Evolutionary conservation across 2,888 invertebrate species (phyloP), one percentile per base, ranked within the genome.

Genomic region (Drosophila conformis): DNA sequence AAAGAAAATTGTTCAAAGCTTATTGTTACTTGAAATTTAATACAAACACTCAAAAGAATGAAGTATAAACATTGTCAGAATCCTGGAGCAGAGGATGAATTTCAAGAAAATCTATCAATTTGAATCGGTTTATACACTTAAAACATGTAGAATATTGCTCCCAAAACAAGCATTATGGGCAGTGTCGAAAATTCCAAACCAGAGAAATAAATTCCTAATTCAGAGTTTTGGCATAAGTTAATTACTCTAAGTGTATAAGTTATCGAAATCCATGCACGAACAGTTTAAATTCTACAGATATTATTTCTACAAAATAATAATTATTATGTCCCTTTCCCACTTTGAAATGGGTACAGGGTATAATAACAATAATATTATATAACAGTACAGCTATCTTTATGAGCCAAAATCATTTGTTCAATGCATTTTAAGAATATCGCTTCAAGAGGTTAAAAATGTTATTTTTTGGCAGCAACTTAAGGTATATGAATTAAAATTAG

Each of bases 1-100:
- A 49, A 38, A 7, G 10, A 58, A 48, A 54, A 46, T 54, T 49
- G 72, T 68, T 69, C 75, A 70, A 74, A 66, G 74, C 71, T 60
- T 58, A 46, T 15, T 36, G 73, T 72, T 63, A 54, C 25, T 53
- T 56, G 1, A 31, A 66, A 51, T 64, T 68, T 15, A 13, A 46
- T 36, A 13, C 7, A 38, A 42, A 31, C n/a, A 29, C 10, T 11
- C 10, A 21, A 25, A 27, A 33, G 31, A 49, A 33, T 52, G 2
- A n/a, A 10, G 4, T 4, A n/a, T n/a, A 40, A 40, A 40, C 1
- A n/a, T 40, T 40, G 40, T 21, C 11, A 2, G 11, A 21, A 42
- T 15, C 7, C 4, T 15, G 15, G 8, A 46, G 15, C 21, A 15
- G 21, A 46, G 4, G 2, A 21, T 15, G 7, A 7, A 46, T 46